These are phyloP conservation scores for Musca domestica DNA, from an alignment of 1,140 invertebrate genomes.

Conservation along the genomic window DNA sequence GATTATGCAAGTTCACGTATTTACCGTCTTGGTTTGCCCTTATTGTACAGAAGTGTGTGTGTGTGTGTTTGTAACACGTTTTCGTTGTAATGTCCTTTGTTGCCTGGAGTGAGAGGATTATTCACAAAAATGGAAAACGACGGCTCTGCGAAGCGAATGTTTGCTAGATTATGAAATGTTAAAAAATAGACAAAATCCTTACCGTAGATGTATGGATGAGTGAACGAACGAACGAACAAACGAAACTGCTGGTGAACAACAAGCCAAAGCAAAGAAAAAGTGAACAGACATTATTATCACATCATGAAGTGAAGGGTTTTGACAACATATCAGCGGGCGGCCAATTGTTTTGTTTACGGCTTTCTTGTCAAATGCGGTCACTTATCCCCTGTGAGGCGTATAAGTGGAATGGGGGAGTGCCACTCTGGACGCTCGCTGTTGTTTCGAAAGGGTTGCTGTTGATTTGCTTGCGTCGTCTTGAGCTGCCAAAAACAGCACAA, in stretches of 20 bases:
- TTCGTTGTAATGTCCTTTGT: too few relatives aligned
- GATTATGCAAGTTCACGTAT: conserved; percentile 4
- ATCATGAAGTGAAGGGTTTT: conserved; percentile 11
- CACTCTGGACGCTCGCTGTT: conserved; percentile 1
- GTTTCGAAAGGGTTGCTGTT: conserved; percentile 4
- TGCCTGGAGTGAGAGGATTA: too few relatives aligned
- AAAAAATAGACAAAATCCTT: too few relatives aligned
- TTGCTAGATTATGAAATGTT: too few relatives aligned
- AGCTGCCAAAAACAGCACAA: conserved; percentile 8
- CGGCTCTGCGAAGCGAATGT: too few relatives aligned
- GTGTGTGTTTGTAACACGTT: too few relatives aligned
- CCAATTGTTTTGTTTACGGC: conserved; percentile 19
- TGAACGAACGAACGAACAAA: too few relatives aligned
- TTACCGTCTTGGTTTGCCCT: neutral
- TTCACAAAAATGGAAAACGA: too few relatives aligned
- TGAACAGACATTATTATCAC: conserved; percentile 12
- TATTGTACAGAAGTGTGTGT: neutral
- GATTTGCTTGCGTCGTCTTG: neutral
- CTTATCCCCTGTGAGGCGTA: conserved; percentile 18
- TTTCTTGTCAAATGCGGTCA: conserved; percentile 23
- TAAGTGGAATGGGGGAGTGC: conserved; percentile 3
- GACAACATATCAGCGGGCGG: conserved; percentile 16
- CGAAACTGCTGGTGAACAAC: neutral
- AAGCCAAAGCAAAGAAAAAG: neutral
- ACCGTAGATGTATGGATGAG: too few relatives aligned